Base-by-base conservation (phyloP, 2,113 vertebrate species). In the Misgurnus anguillicaudatus region DNA sequence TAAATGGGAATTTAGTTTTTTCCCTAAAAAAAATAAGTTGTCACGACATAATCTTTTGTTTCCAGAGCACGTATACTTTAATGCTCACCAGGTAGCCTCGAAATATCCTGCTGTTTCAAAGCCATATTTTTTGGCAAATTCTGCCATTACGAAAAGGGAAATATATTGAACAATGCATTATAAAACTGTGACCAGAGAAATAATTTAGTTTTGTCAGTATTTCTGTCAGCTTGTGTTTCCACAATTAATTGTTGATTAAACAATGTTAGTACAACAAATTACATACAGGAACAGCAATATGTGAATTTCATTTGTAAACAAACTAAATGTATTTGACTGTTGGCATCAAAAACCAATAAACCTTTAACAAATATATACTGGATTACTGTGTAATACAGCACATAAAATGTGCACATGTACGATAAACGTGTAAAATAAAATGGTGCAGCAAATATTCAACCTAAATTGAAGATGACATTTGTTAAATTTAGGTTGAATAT, bases 331-430 rank as follows among this genome's bases (percentile, higher is more conserved):
- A 64, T 51, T 38, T 64, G 42, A 64, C 21, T 53, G 73, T 75
- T 61, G 57, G 21, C 41, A 48, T 75, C 72, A 36, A 36, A 31
- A 60, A 76, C 31, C 45, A 76, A 65, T 65, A 76, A 75, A 76
- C 17, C 9, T 65, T 76, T 53, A 75, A 75, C 41, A 62, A 11
- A 47, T 2, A 62, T 17, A 47, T 31, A 10, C 24, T 31, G 24
- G n/a, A 14, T 13, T 21, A 62, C 42, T 62, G 39, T 13, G 6
- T 75, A 17, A 62, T 10, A 62, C 57, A n/a, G 55, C 5, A 48
- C 41, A 31, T 36, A 17, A 10, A 74, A 21, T 74, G n/a, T n/a
- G n/a, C n/a, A n/a, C n/a, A n/a, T n/a, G 39, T 38, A 64, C 36
- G 16, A 64, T n/a, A 64, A 63, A 63, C 16, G 17, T 64, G 36